Evolutionary conservation across 2,888 invertebrate species (phyloP).

Genomic region (Myopa testacea): DNA sequence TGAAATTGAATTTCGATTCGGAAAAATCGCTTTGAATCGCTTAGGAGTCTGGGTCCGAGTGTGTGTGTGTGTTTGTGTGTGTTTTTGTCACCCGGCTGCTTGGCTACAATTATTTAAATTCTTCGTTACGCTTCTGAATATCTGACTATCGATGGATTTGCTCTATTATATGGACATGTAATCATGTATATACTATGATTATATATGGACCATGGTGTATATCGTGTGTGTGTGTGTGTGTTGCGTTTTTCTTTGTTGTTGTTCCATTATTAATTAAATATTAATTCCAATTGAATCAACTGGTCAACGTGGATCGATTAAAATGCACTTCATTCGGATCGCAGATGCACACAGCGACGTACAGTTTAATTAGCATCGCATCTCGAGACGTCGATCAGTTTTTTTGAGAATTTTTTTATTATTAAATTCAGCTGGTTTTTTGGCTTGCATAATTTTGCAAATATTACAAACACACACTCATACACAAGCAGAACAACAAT

Average conservation of each 20-base stretch:
- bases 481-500: constrained; percentile 11
- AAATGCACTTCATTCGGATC: too few relatives aligned
- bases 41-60: constrained; percentile 21
- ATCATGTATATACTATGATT: not conserved
- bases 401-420: not conserved
- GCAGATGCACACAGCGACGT: too few relatives aligned
- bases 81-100: constrained; percentile 6
- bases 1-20: constrained; percentile 55
- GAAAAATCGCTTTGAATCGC: constrained; percentile 53
- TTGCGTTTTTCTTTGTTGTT: constrained; percentile 3
- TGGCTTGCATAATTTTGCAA: constrained; percentile 30
- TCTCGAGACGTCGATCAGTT: not conserved
- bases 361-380: not conserved
- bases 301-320: too few relatives aligned
- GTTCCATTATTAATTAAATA: too few relatives aligned
- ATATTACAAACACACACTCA: not conserved
- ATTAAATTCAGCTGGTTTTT: not conserved
- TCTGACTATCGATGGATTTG: not conserved
- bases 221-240: not conserved
- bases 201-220: not conserved
- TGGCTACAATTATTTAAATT: constrained; percentile 38
- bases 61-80: constrained; percentile 28
- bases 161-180: not conserved
- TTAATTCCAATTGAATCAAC: too few relatives aligned
- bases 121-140: not conserved